These are phyloP conservation scores for Phrynocephalus versicolor DNA, from an alignment of 2,113 vertebrate species.

Conservation along the genomic window DNA sequence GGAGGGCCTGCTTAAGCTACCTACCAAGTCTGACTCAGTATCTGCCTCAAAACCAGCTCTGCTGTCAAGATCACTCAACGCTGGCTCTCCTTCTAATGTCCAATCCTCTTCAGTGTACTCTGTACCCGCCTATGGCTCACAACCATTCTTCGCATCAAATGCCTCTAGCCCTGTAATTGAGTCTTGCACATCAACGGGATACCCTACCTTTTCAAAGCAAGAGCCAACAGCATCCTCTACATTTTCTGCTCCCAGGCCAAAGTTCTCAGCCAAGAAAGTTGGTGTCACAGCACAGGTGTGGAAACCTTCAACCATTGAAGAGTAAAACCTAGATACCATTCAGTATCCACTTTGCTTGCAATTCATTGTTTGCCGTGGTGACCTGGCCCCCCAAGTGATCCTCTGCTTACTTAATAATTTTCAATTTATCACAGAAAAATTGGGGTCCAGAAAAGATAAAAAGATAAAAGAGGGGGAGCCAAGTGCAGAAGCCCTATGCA, in stretches of 20 bases:
- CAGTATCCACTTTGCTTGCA: slow-evolving; percentile 69
- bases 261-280: slow-evolving; percentile 94
- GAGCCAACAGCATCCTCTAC: slow-evolving; percentile 73
- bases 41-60: slow-evolving; percentile 72
- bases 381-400: slow-evolving; percentile 55
- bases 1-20: slow-evolving; percentile 73
- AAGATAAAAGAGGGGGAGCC: background rate
- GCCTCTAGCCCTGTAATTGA: slow-evolving; percentile 67
- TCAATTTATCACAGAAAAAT: slow-evolving; percentile 68
- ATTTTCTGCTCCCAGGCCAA: slow-evolving; percentile 87
- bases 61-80: slow-evolving; percentile 67
- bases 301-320: slow-evolving; percentile 85
- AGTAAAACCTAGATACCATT: slow-evolving; percentile 75
- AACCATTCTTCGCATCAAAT: slow-evolving; percentile 77
- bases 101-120: slow-evolving; percentile 76
- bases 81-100: slow-evolving; percentile 52
- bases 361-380: slow-evolving; percentile 69
- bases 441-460: slow-evolving; percentile 78
- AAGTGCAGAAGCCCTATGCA: background rate
- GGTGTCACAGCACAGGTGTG: slow-evolving; percentile 90
- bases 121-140: slow-evolving; percentile 78
- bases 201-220: slow-evolving; percentile 80
- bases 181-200: slow-evolving; percentile 68
- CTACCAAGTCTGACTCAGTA: slow-evolving; percentile 68
- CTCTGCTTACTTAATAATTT: slow-evolving; percentile 60